These are phyloP conservation scores for Melikaiella ostensackeni DNA, from an alignment of 2,888 invertebrate genomes.

Conservation along the genomic window DNA sequence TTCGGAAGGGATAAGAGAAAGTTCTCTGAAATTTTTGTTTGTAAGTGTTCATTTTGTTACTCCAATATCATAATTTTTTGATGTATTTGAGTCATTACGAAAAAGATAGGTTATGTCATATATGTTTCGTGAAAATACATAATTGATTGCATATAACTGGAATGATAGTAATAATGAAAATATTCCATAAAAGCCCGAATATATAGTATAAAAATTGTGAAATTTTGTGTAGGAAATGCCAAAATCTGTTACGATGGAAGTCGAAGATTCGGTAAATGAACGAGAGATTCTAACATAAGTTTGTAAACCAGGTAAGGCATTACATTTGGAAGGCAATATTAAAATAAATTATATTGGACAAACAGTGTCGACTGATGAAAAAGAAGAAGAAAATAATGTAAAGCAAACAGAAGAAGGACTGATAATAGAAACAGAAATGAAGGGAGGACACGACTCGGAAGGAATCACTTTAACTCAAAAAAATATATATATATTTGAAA, in stretches of 20 bases:
- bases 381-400: background rate
- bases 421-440: background rate
- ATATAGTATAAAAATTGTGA: background rate
- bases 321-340: background rate
- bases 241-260: background rate
- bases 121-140: background rate
- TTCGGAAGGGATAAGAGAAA: background rate
- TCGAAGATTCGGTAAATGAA: background rate
- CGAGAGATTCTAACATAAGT: background rate
- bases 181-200: background rate
- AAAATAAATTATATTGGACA: background rate
- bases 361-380: background rate
- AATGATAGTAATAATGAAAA: background rate
- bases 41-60: background rate
- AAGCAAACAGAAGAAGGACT: background rate
- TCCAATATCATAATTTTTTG: background rate
- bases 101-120: background rate
- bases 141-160: background rate
- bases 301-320: background rate
- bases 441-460: background rate
- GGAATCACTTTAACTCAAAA: background rate
- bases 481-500: background rate
- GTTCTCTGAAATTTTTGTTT: background rate
- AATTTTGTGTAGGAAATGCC: too few species aligned
- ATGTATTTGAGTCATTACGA: background rate